These are phyloP conservation scores for Girardia tigrina DNA, from an alignment of 2,888 invertebrate species.

Conservation along the genomic window DNA sequence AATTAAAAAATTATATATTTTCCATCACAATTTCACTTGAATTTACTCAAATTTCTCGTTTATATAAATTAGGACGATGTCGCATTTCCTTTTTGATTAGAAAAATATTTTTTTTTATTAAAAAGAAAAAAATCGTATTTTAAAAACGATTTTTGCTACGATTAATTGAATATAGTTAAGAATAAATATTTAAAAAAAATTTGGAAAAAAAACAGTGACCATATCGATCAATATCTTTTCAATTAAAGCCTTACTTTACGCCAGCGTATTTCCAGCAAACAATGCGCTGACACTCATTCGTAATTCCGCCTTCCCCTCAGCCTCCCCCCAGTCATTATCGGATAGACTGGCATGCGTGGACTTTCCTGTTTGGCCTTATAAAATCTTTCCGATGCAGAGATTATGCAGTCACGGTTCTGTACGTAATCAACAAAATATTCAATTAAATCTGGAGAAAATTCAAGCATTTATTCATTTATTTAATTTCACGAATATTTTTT, in stretches of 20 bases:
- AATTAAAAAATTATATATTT: too few species aligned
- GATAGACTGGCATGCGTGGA: conserved; percentile 17
- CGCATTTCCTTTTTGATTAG: not conserved
- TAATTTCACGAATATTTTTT: too few species aligned
- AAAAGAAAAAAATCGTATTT: not conserved
- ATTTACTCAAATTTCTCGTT: too few species aligned
- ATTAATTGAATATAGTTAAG: not conserved
- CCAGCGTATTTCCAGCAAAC: conserved; percentile 7
- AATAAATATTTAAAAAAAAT: not conserved
- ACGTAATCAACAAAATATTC: too few species aligned
- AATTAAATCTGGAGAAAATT: too few species aligned
- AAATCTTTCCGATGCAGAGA: not conserved
- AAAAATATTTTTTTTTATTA: too few species aligned
- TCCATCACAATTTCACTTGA: too few species aligned
- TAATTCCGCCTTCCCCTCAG: not conserved
- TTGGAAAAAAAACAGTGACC: not conserved
- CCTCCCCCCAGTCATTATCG: not conserved
- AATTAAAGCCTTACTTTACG: conserved; percentile 4
- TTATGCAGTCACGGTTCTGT: too few species aligned
- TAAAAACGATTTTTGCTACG: not conserved
- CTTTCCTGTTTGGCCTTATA: conserved; percentile 20
- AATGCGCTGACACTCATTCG: conserved; percentile 19
- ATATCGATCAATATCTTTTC: conserved; percentile 10
- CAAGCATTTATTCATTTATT: too few species aligned
- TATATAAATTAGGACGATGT: too few species aligned